Evolutionary conservation across 2,888 invertebrate species (phyloP), one percentile per base, ranked within the genome.

Genomic region (Pachydiplax longipennis): DNA sequence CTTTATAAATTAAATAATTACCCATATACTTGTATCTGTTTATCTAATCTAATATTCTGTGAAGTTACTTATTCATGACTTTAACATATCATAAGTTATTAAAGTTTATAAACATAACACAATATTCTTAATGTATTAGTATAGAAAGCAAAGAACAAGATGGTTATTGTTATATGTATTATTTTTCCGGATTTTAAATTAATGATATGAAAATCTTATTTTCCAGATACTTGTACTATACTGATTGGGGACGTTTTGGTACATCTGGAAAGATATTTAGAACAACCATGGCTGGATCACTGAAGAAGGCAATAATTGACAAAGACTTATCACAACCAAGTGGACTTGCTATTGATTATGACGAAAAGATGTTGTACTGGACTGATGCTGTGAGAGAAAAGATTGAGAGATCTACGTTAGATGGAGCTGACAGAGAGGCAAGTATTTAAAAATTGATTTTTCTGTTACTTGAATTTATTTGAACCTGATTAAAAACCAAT

Each of bases 301-400:
- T 98, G 91, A 98, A 98, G 93, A 96, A 96, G 91, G 97, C 98
- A 0, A 97, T 99, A 37, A 97, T 99, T 4, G 97, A 98, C 92
- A 97, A 97, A 92, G 98, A 99, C 92, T 94, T 99, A 22, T 98
- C 98, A 0, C 99, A 99, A 94, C 99, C 99, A 0, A 98, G 98
- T 92, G 99, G 99, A 1, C 94, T 99, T 90, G 97, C 99, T 0
- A 97, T 99, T 65, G 99, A 99, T 94, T 99, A 98, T 93, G 98
- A 98, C 13, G 99, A 99, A 83, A 95, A 96, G 53, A 97, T 97
- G 96, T 94, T 98, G 0, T 99, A 99, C 93, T 99, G 99, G 99
- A 99, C 99, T 0, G 99, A 99, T 94, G 99, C 99, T 0, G 97
- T 98, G 0, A 95, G 98, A 37, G 98, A 99, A 93, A 98, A 98